Base-by-base conservation (phyloP, 2,113 vertebrate genomes). In the Spea bombifrons region DNA sequence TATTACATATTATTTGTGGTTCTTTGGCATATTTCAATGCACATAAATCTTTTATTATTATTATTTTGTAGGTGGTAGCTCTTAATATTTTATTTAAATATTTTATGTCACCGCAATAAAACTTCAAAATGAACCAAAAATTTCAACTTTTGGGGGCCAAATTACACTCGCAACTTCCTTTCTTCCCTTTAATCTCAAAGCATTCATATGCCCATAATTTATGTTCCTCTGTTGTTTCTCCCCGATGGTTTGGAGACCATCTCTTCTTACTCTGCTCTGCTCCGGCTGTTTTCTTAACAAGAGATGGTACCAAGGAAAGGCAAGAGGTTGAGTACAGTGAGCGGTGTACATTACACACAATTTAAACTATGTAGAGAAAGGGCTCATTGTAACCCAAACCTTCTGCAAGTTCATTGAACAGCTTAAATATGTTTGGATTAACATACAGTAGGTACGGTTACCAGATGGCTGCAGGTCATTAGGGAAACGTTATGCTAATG, bases 391-490 rank as follows among this genome's bases (percentile, higher is more conserved):
- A 80, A 74, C 71, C 70, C 15, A 61, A 74, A 66, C 69, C 69
- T 17, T 80, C 71, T 66, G 47, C 70, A 61, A 66, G 59, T 59
- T 73, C 77, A 66, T 52, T 74, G 64, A 80, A 74, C 67, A 73
- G 71, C 64, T 68, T 63, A 73, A 80, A 80, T 74, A 68, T 68
- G 71, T 80, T 67, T 80, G 78, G 71, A 80, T 80, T 80, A 80
- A 74, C 78, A 74, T 80, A 68, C 64, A 80, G 71, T 71, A 74
- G 78, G 78, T 74, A 74, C 78, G 53, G 71, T 80, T 80, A 80
- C 78, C 78, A 80, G 78, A 80, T 80, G 78, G 78, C 78, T 66
- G n/a, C 71, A 68, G 78, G 78, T 80, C 78, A 68, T 80, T 80
- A 80, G 71, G 71, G 65, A 80, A 74, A 80, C 71, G 67, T 46